These are phyloP conservation scores for Cololabis saira DNA, from an alignment of 2,113 vertebrate species.

Conservation along the genomic window DNA sequence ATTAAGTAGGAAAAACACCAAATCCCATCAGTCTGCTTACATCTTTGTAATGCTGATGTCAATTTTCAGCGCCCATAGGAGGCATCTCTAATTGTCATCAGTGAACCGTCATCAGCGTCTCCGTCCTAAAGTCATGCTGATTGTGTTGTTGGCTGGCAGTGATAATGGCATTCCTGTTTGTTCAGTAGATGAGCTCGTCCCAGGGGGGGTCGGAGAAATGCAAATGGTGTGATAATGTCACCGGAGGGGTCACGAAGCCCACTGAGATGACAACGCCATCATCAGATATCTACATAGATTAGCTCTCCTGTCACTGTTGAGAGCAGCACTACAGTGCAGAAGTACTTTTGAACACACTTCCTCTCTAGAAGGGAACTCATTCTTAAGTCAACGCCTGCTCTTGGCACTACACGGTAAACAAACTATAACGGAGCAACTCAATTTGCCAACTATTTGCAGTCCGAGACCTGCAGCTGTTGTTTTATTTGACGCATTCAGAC, in stretches of 20 bases:
- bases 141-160: slow-evolving; percentile 12
- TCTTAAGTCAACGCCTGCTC: too few species aligned
- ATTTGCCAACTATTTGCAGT: too few species aligned
- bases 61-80: background rate
- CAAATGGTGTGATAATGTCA: slow-evolving; percentile 45
- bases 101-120: slow-evolving; percentile 9
- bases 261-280: slow-evolving; percentile 25
- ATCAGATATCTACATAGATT: slow-evolving; percentile 23
- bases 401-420: too few species aligned
- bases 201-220: slow-evolving; percentile 27
- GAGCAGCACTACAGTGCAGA: background rate
- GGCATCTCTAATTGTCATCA: slow-evolving; percentile 1
- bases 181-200: slow-evolving; percentile 40
- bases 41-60: background rate
- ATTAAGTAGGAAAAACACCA: too few species aligned
- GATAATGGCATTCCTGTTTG: slow-evolving; percentile 40
- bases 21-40: background rate
- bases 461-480: too few species aligned
- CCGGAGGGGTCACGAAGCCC: slow-evolving; percentile 36
- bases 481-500: too few species aligned
- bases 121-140: slow-evolving; percentile 1
- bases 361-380: too few species aligned
- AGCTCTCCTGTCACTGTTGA: slow-evolving; percentile 13
- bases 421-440: too few species aligned
- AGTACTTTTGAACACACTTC: too few species aligned